These are phyloP conservation scores for Labia minor DNA, from an alignment of 2,888 invertebrate species.

Conservation along the genomic window DNA sequence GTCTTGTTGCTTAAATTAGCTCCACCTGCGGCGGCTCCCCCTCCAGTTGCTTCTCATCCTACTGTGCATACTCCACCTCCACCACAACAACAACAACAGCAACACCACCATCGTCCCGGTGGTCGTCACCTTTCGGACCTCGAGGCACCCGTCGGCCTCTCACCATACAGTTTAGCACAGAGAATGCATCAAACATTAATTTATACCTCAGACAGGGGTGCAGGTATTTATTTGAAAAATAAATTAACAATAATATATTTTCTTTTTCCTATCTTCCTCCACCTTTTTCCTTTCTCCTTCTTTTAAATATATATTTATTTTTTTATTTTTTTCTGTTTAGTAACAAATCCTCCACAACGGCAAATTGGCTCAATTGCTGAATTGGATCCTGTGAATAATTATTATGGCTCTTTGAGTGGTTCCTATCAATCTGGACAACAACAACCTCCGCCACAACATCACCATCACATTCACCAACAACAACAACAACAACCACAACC, in stretches of 20 bases:
- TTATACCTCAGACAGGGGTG: conserved; percentile 66
- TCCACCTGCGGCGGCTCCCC: conserved; percentile 19
- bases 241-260: no score
- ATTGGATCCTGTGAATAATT: conserved; percentile 86
- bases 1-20: no score
- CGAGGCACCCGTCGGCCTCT: conserved; percentile 28
- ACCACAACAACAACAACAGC: conserved; percentile 27
- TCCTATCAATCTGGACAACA: conserved; percentile 36
- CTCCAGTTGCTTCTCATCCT: conserved; percentile 18
- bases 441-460: conserved; percentile 35
- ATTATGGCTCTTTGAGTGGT: conserved; percentile 54
- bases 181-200: conserved; percentile 73
- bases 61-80: conserved; percentile 21
- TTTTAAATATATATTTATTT: neutral
- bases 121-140: conserved; percentile 25
- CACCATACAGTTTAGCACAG: conserved; percentile 54
- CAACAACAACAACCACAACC: conserved; percentile 13
- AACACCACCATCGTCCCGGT: conserved; percentile 28
- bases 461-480: no score
- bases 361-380: conserved; percentile 86
- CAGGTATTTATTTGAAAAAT: conserved; percentile 40
- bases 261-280: no score
- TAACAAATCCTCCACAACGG: conserved; percentile 45
- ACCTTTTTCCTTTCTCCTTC: no score
- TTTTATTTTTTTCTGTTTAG: conserved; percentile 32